A percentile compares a stretch with the other conserved stretches of the same genome.
phyloP scores from a whole-genome alignment of 2,113 vertebrate genomes.

The Alexandromys fortis region DNA sequence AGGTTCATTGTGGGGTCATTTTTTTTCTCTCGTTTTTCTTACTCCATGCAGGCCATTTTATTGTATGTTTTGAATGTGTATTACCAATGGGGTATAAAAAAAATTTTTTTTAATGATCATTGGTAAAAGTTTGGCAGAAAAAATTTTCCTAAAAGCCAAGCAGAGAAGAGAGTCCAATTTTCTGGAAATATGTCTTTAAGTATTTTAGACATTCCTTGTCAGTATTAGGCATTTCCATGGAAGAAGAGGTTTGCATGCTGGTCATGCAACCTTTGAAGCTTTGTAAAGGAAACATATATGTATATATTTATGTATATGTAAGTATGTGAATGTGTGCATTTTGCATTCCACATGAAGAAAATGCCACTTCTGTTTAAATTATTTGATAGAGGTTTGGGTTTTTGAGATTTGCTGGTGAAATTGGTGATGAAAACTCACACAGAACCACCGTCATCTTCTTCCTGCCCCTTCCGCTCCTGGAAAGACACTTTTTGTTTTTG shows the following conservation, averaged over 20 bases:
- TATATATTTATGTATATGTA: slow-evolving; percentile 86
- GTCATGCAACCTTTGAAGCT: slow-evolving; percentile 85
- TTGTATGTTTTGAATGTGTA: slow-evolving; percentile 70
- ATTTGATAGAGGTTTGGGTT: slow-evolving; percentile 85
- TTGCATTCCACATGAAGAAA: slow-evolving; percentile 81
- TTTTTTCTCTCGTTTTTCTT: slow-evolving; percentile 68
- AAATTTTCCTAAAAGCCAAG: slow-evolving; percentile 71
- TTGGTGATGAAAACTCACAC: slow-evolving; percentile 64
- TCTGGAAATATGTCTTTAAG: slow-evolving; percentile 74
- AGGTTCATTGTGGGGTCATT: slow-evolving; percentile 62
- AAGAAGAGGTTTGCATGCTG: slow-evolving; percentile 85
- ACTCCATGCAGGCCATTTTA: slow-evolving; percentile 69
- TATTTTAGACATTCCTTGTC: slow-evolving; percentile 87
- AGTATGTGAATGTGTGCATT: slow-evolving; percentile 83
- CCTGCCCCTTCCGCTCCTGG: slow-evolving; percentile 70
- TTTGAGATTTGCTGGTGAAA: slow-evolving; percentile 82
- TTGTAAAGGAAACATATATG: slow-evolving; percentile 85
- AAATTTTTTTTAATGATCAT: slow-evolving; percentile 60
- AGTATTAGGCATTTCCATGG: slow-evolving; percentile 84
- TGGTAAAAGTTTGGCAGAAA: slow-evolving; percentile 64
- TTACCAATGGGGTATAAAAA: slow-evolving; percentile 61
- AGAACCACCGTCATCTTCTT: slow-evolving; percentile 59
- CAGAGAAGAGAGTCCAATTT: slow-evolving; percentile 76
- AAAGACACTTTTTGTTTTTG: slow-evolving; percentile 33
- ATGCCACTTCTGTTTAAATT: slow-evolving; percentile 85